A percentile compares a stretch with the other conserved stretches of the same genome.
These are phyloP conservation scores for Heterodera filipjevi DNA, from an alignment of 2,888 invertebrate genomes.

Conservation along the genomic window DNA sequence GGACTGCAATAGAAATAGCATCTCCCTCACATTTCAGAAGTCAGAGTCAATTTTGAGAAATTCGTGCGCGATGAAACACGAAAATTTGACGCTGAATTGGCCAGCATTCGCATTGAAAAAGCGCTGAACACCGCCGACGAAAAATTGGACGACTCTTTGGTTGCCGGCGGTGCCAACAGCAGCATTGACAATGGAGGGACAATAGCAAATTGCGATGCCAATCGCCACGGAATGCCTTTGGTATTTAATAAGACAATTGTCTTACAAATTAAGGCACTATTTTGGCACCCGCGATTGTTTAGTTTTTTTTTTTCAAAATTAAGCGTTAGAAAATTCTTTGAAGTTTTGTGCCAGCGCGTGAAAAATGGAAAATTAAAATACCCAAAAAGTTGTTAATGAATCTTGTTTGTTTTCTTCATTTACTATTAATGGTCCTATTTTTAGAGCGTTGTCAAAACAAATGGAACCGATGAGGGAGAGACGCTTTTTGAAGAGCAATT, in stretches of 20 bases:
- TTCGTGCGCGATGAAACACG: slow-evolving; percentile 21
- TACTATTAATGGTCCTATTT: not conserved
- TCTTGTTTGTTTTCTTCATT: too few relatives aligned
- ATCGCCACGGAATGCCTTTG: not conserved
- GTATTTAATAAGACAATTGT: too few relatives aligned
- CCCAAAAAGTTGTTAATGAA: too few relatives aligned
- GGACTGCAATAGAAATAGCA: too few relatives aligned
- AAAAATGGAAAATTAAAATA: too few relatives aligned
- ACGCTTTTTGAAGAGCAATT: not conserved
- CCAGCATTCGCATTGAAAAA: not conserved
- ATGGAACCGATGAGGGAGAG: not conserved
- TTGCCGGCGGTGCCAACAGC: not conserved
- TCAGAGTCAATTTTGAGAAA: not conserved
- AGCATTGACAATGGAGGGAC: not conserved
- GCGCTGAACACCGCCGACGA: not conserved
- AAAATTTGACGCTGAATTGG: slow-evolving; percentile 9
- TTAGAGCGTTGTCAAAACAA: not conserved
- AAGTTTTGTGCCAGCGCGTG: too few relatives aligned
- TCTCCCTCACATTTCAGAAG: too few relatives aligned
- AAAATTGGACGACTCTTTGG: not conserved
- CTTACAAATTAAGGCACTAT: too few relatives aligned
- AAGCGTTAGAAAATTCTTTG: too few relatives aligned
- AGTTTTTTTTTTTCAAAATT: too few relatives aligned
- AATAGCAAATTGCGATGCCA: not conserved
- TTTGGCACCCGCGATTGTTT: too few relatives aligned